Evolutionary conservation across 2,797 vertebrate genomes (phyloP).

Genomic region (Zenarchopterus dispar): DNA sequence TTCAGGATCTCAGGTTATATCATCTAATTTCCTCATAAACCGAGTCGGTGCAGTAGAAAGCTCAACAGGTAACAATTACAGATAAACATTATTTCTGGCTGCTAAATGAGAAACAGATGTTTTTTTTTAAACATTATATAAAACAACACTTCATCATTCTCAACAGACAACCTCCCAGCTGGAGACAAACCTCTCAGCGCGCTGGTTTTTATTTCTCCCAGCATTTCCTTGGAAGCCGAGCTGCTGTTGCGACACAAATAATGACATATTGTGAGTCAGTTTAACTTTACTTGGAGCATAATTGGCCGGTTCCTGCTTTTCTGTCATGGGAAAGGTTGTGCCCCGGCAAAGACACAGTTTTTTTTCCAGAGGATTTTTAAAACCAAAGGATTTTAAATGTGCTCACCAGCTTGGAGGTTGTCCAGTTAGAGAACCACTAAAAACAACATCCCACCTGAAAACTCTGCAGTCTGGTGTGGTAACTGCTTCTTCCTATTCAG

Average conservation of each 20-base stretch:
- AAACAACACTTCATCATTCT: conserved; percentile 1
- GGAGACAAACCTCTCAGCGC: conserved; percentile 4
- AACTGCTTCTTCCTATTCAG: no score
- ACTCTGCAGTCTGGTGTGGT: neutral
- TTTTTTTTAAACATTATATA: conserved; percentile 7
- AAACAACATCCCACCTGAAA: neutral
- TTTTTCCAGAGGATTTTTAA: neutral
- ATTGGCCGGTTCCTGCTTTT: neutral
- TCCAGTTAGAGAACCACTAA: neutral
- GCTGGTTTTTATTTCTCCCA: conserved; percentile 10
- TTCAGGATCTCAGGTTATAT: no score
- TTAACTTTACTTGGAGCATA: conserved; percentile 4
- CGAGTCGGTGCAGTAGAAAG: neutral
- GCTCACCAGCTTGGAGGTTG: neutral
- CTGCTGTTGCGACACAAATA: conserved; percentile 15
- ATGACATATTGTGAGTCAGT: neutral
- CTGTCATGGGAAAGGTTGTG: conserved; percentile 5
- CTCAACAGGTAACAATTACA: neutral
- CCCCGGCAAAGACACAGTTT: neutral
- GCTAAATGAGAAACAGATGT: conserved; percentile 15
- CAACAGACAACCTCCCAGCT: neutral
- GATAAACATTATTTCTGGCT: conserved; percentile 11
- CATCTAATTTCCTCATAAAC: no score
- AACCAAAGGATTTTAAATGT: neutral
- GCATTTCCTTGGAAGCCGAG: conserved; percentile 9